Evolutionary conservation across 2,888 invertebrate genomes (phyloP).

Genomic region (Eretmocerus hayati): DNA sequence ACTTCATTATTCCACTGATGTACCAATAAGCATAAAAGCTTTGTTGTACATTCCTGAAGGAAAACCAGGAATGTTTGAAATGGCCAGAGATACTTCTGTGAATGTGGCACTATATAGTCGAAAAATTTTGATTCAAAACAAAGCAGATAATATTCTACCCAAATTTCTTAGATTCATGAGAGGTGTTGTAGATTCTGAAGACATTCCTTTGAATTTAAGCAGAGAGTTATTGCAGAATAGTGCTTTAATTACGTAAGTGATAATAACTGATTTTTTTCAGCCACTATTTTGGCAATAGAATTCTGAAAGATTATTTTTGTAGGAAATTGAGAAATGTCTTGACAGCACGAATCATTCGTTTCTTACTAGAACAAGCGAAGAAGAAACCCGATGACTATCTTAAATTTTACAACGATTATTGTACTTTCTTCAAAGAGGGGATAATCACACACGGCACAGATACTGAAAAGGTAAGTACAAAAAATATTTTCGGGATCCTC

Average conservation of each 20-base stretch:
- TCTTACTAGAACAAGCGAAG: constrained; percentile 74
- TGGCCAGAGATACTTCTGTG: constrained; percentile 76
- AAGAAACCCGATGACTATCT: constrained; percentile 77
- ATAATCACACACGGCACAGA: constrained; percentile 79
- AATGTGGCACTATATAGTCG: constrained; percentile 87
- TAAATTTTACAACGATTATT: constrained; percentile 86
- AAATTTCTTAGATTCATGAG: constrained; percentile 94
- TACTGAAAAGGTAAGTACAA: constrained; percentile 63
- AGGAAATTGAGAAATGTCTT: constrained; percentile 79
- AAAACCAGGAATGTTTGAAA: constrained; percentile 84
- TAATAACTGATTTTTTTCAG: constrained; percentile 2
- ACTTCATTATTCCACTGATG: constrained; percentile 89
- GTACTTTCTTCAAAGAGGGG: constrained; percentile 90
- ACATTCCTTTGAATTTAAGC: constrained; percentile 94
- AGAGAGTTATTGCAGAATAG: constrained; percentile 93
- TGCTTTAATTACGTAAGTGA: constrained; percentile 68
- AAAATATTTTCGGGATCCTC: too few species aligned
- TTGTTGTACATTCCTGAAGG: constrained; percentile 91
- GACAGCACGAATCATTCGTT: constrained; percentile 75
- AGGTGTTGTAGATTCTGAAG: constrained; percentile 97
- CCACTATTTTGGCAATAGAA: not conserved
- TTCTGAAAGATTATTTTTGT: too few species aligned
- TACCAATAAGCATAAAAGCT: constrained; percentile 83
- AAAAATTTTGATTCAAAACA: constrained; percentile 87
- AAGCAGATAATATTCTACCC: constrained; percentile 83